These are phyloP conservation scores for Pionites leucogaster DNA, from an alignment of 2,113 vertebrate genomes.

Conservation along the genomic window DNA sequence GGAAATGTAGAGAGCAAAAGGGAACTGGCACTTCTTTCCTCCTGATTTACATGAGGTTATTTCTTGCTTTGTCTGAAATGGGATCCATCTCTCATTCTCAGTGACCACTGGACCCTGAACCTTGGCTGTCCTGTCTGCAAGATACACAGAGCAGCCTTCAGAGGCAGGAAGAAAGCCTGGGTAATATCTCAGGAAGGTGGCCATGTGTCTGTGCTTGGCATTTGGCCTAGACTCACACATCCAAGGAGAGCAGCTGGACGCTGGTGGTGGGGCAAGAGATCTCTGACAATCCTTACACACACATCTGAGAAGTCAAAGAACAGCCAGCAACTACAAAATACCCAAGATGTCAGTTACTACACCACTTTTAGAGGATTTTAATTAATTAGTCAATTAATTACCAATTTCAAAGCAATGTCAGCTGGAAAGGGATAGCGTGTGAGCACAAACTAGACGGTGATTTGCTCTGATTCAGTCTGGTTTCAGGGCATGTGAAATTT, in stretches of 20 bases:
- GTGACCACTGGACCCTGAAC: background rate
- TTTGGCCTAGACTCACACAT: background rate
- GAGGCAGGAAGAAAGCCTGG: background rate
- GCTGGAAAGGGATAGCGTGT: background rate
- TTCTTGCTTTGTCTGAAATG: background rate
- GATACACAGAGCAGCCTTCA: background rate
- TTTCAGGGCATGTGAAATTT: slow-evolving; percentile 43
- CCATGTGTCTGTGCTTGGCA: background rate
- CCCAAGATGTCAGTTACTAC: background rate
- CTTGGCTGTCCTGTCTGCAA: background rate
- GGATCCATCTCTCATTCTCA: background rate
- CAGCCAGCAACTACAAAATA: background rate
- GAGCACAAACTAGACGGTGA: slow-evolving; percentile 13
- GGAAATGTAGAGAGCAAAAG: background rate
- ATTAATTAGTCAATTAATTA: slow-evolving; percentile 40
- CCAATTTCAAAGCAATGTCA: background rate
- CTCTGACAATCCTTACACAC: background rate
- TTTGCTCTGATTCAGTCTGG: background rate
- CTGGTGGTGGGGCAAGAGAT: background rate
- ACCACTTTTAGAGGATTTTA: background rate
- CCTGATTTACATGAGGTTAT: background rate
- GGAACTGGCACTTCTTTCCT: background rate
- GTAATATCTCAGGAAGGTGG: no score
- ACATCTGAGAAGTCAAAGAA: background rate
- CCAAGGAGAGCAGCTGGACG: background rate